These are phyloP conservation scores for Leptinotarsa rubiginosa DNA, from an alignment of 2,888 invertebrate species.

Conservation along the genomic window DNA sequence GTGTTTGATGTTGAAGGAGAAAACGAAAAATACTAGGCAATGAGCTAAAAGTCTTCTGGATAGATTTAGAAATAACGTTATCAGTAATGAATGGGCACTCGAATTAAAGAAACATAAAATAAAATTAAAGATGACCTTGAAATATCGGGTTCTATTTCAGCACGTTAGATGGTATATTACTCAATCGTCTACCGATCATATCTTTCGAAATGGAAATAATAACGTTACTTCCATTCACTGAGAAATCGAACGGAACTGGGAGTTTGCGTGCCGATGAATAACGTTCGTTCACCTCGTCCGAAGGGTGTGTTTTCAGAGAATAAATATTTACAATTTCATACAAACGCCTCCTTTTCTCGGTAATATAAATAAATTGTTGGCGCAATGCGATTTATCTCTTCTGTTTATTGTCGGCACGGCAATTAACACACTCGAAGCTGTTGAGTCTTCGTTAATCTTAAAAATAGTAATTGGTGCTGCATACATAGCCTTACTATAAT, in stretches of 20 bases:
- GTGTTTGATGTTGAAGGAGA: no score
- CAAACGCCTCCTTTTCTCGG: slow-evolving; percentile 1
- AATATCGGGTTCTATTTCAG: no score
- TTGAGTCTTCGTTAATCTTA: slow-evolving; percentile 15
- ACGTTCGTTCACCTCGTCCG: slow-evolving; percentile 15
- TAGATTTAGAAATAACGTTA: no score
- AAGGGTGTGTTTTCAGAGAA: slow-evolving; percentile 11
- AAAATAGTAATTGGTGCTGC: slow-evolving; percentile 18
- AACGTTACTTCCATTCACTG: neutral
- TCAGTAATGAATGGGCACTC: no score
- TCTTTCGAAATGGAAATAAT: neutral
- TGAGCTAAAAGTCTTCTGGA: no score
- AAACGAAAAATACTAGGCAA: no score
- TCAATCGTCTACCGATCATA: neutral
- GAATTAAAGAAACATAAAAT: no score
- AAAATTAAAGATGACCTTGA: no score
- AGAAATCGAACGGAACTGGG: slow-evolving; percentile 1
- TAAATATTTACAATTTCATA: slow-evolving; percentile 11
- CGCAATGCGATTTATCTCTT: slow-evolving; percentile 10
- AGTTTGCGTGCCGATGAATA: slow-evolving; percentile 5
- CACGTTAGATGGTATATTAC: no score
- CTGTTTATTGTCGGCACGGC: slow-evolving; percentile 22
- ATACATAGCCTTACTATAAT: slow-evolving; percentile 17
- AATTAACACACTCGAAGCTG: slow-evolving; percentile 20
- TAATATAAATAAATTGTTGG: slow-evolving; percentile 7